A percentile compares a stretch with the other conserved stretches of the same genome.
Conservation (phyloP, 2,797 vertebrate genomes). For the Gadopsis bispinosus region DNA sequence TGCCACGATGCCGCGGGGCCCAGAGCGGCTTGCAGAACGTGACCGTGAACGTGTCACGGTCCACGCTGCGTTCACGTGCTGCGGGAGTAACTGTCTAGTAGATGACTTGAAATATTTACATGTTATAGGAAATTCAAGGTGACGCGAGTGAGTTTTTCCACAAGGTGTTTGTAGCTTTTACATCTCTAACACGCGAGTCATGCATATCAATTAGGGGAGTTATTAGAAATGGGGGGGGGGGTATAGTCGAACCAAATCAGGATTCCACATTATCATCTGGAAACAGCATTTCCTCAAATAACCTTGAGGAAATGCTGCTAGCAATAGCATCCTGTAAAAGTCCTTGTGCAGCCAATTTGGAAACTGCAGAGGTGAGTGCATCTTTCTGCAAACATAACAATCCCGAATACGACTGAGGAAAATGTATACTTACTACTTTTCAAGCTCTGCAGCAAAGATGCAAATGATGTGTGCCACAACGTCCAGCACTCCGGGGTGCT, state of each 20-base stretch:
- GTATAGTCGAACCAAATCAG: background rate
- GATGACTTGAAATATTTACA: background rate
- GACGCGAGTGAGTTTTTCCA: background rate
- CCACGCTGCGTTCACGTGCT: conserved; percentile 12
- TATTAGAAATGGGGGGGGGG: background rate
- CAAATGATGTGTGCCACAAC: background rate
- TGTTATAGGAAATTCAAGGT: background rate
- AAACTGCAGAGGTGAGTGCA: conserved; percentile 9
- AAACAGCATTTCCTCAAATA: background rate
- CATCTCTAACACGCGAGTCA: background rate
- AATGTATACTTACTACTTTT: conserved; percentile 8
- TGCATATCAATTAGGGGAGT: background rate
- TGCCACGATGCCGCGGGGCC: conserved; percentile 18
- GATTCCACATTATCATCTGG: background rate
- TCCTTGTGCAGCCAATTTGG: background rate
- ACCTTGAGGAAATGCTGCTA: background rate
- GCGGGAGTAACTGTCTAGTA: background rate
- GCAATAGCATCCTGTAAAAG: background rate
- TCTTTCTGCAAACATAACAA: conserved; percentile 9
- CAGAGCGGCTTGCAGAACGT: conserved; percentile 16
- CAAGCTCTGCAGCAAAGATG: background rate
- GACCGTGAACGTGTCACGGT: background rate
- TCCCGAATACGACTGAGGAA: background rate
- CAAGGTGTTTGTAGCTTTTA: background rate
- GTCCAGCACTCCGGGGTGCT: background rate